Conservation (phyloP, 2,888 invertebrate species). For the Drosophila limbata region DNA sequence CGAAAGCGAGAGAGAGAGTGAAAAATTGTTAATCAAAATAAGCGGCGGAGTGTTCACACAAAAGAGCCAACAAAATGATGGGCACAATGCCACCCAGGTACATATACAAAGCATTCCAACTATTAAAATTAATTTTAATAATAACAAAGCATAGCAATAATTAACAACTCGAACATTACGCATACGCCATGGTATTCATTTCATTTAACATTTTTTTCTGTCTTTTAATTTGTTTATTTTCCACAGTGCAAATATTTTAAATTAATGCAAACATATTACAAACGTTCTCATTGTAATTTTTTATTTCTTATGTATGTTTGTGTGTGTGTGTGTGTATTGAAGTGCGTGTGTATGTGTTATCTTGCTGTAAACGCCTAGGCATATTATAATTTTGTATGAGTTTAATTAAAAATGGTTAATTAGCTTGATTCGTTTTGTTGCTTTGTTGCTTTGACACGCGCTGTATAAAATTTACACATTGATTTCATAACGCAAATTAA, state of each 20-base stretch:
- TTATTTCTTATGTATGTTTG: constrained; percentile 6
- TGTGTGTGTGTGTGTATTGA: constrained; percentile 10
- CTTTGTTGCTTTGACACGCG: constrained; percentile 63
- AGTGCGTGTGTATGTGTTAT: constrained; percentile 12
- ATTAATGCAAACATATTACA: constrained; percentile 59
- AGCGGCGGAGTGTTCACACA: constrained; percentile 54
- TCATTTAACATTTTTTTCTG: constrained; percentile 20
- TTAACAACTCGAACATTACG: constrained; percentile 63
- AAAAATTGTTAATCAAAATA: constrained; percentile 52
- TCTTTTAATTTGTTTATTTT: constrained; percentile 44
- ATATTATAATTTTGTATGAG: constrained; percentile 31
- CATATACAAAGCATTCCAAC: constrained; percentile 72
- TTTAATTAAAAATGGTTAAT: constrained; percentile 58
- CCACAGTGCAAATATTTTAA: constrained; percentile 57
- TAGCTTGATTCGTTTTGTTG: constrained; percentile 57
- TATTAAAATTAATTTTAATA: constrained; percentile 61
- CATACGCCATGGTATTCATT: constrained; percentile 66
- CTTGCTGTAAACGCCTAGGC: constrained; percentile 24
- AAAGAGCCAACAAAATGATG: constrained; percentile 85
- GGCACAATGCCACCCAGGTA: constrained; percentile 86
- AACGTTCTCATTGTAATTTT: constrained; percentile 37
- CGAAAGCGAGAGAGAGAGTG: constrained; percentile 33
- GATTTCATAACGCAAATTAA: constrained; percentile 40
- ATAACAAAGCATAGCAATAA: constrained; percentile 56
- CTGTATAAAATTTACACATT: constrained; percentile 48